These are phyloP conservation scores for Heterotilapia buettikoferi DNA, from an alignment of 2,113 vertebrate species.

Conservation along the genomic window DNA sequence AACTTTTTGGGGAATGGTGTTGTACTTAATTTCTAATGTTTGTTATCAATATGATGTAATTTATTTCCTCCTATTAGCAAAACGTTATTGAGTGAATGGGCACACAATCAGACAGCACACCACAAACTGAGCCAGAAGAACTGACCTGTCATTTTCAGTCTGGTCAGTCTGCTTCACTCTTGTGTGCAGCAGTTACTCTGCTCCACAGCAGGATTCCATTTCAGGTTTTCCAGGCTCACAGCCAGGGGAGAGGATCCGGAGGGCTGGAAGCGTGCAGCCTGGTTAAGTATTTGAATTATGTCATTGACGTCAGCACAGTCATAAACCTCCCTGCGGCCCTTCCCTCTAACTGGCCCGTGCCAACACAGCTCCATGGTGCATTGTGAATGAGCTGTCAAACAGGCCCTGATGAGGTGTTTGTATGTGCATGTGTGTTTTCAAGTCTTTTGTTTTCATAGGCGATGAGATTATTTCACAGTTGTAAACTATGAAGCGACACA, in stretches of 20 bases:
- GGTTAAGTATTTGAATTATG: constrained; percentile 99
- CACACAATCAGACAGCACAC: not conserved
- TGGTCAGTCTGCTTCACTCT: not conserved
- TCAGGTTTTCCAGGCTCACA: constrained; percentile 70
- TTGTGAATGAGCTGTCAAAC: constrained; percentile 73
- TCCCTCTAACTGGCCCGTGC: constrained; percentile 80
- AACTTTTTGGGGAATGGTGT: not conserved
- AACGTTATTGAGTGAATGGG: not conserved
- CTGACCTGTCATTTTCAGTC: not conserved
- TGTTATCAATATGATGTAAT: not conserved
- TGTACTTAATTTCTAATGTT: not conserved
- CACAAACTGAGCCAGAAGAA: not conserved
- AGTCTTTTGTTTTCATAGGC: constrained; percentile 49
- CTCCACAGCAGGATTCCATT: constrained; percentile 71
- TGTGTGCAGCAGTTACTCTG: constrained; percentile 28
- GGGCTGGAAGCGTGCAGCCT: constrained; percentile 86
- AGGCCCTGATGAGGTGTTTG: constrained; percentile 56
- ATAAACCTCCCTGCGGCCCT: constrained; percentile 91
- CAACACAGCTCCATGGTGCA: constrained; percentile 80
- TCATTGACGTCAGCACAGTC: constrained; percentile 99
- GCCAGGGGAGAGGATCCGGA: constrained; percentile 69
- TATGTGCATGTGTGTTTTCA: not conserved
- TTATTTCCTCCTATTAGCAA: not conserved
- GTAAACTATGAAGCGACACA: constrained; percentile 16
- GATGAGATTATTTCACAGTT: not conserved